Evolutionary conservation across 2,888 invertebrate genomes (phyloP).

Genomic region (Cabera pusaria): DNA sequence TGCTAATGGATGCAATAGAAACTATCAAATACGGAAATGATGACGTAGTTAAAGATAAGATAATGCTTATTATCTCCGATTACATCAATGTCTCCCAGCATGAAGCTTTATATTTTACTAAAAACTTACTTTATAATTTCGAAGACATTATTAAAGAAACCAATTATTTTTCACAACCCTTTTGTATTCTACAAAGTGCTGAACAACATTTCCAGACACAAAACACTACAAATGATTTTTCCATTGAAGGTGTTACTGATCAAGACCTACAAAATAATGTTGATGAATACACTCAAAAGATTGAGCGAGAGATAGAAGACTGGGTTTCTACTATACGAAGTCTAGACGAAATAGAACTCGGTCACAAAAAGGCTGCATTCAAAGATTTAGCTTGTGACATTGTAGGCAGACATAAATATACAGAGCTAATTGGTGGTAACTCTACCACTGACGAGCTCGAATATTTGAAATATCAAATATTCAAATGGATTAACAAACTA

Average conservation of each 20-base stretch:
- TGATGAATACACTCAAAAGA: slow-evolving; percentile 38
- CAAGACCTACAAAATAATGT: slow-evolving; percentile 36
- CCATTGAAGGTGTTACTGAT: slow-evolving; percentile 28
- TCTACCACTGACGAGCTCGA: slow-evolving; percentile 52
- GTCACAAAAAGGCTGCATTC: slow-evolving; percentile 42
- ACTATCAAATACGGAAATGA: slow-evolving; percentile 34
- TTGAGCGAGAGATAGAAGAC: slow-evolving; percentile 50
- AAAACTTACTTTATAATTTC: slow-evolving; percentile 25
- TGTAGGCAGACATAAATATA: slow-evolving; percentile 57
- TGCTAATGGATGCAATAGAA: slow-evolving; percentile 43
- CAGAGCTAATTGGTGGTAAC: slow-evolving; percentile 44
- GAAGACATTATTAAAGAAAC: slow-evolving; percentile 16
- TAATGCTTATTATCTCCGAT: slow-evolving; percentile 39
- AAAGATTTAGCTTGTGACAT: slow-evolving; percentile 60
- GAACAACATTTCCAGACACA: slow-evolving; percentile 16
- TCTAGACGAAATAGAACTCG: slow-evolving; percentile 33
- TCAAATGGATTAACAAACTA: slow-evolving; percentile 64
- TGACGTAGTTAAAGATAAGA: slow-evolving; percentile 38
- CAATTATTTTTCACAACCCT: slow-evolving; percentile 37
- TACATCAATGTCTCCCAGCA: slow-evolving; percentile 37
- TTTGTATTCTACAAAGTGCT: slow-evolving; percentile 41
- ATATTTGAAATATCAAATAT: slow-evolving; percentile 63
- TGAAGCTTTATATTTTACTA: slow-evolving; percentile 42
- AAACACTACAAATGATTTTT: slow-evolving; percentile 16
- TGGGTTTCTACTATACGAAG: slow-evolving; percentile 51